Percentiles rank a stretch among this genome's conserved stretches.
phyloP scores from a whole-genome alignment of 1,140 invertebrate species.

The Neodiprion pinetum region DNA sequence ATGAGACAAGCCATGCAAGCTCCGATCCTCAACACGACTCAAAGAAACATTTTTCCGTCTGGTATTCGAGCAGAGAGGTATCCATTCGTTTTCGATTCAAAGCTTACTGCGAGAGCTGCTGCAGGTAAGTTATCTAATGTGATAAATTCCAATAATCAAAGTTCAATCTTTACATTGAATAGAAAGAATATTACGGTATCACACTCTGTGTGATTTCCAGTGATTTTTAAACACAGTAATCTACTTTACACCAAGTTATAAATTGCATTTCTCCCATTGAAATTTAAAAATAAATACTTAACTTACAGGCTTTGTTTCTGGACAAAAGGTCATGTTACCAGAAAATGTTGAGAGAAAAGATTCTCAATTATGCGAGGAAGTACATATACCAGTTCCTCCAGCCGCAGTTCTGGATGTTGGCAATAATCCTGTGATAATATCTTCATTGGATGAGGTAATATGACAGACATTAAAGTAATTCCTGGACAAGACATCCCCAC shows the following conservation, averaged over 20 bases:
- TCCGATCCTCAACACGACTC: conserved; percentile 52
- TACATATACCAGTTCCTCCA: conserved; percentile 83
- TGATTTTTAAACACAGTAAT: too few species aligned
- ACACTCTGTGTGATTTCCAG: neutral
- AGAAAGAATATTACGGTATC: neutral
- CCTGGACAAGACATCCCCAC: conserved; percentile 21
- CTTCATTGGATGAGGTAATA: conserved; percentile 77
- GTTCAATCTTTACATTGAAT: too few species aligned
- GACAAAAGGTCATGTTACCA: conserved; percentile 81
- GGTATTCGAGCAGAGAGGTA: conserved; percentile 67
- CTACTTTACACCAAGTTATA: too few species aligned
- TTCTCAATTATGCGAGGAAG: conserved; percentile 82
- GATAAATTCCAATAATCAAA: too few species aligned
- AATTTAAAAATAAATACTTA: neutral
- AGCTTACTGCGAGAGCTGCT: conserved; percentile 71
- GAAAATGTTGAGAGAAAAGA: conserved; percentile 77
- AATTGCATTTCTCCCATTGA: too few species aligned
- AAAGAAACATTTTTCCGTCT: conserved; percentile 29
- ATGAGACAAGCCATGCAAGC: conserved; percentile 48
- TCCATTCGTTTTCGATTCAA: conserved; percentile 86
- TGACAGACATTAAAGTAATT: conserved; percentile 22
- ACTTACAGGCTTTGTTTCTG: conserved; percentile 76
- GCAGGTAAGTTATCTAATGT: conserved; percentile 58
- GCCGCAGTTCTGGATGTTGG: conserved; percentile 70
- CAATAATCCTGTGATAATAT: conserved; percentile 74